These are phyloP conservation scores for Ctena decussata DNA, from an alignment of 2,888 invertebrate genomes.

Conservation along the genomic window DNA sequence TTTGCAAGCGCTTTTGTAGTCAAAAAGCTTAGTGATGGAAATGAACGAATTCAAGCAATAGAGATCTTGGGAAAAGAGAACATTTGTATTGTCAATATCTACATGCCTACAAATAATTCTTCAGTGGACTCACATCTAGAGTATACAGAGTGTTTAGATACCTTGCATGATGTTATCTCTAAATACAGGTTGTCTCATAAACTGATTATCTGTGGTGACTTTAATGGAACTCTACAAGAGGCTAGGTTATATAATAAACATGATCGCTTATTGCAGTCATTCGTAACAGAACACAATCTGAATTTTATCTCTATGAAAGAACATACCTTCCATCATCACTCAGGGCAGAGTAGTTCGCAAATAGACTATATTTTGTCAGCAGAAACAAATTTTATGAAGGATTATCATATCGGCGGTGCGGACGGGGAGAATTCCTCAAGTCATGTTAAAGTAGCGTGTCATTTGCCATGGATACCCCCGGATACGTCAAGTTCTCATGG, in stretches of 20 bases:
- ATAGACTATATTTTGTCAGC: background rate
- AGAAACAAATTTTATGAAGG: background rate
- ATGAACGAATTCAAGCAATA: background rate
- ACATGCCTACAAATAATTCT: slow-evolving; percentile 5
- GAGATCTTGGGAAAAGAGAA: background rate
- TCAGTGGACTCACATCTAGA: background rate
- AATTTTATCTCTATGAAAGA: background rate
- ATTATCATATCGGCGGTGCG: background rate
- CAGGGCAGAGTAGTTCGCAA: background rate
- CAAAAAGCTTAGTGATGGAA: background rate
- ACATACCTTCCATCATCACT: background rate
- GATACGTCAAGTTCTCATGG: background rate
- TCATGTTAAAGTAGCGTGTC: background rate
- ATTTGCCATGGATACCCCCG: background rate
- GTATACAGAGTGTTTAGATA: slow-evolving; percentile 9
- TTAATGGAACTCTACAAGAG: background rate
- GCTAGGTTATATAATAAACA: background rate
- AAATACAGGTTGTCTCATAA: background rate
- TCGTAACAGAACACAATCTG: background rate
- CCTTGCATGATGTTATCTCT: background rate
- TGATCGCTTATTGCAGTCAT: background rate
- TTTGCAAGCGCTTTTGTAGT: too few relatives aligned
- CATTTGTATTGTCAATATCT: background rate
- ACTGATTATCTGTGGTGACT: background rate
- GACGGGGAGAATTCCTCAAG: background rate